These are phyloP conservation scores for Latheticus oryzae DNA, from an alignment of 2,888 invertebrate species.

Conservation along the genomic window DNA sequence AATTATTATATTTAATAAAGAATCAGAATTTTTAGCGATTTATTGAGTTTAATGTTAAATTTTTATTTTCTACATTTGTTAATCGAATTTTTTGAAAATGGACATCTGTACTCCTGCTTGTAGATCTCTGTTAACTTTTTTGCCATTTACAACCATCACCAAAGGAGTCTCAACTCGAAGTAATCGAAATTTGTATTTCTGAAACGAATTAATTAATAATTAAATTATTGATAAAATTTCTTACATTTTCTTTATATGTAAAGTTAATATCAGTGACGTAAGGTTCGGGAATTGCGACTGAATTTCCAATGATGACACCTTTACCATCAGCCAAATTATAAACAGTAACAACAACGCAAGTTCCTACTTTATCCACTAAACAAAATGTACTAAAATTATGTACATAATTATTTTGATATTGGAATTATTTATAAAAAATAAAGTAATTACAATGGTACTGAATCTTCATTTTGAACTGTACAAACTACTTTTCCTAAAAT, in stretches of 20 bases:
- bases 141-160: slow-evolving; percentile 80
- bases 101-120: slow-evolving; percentile 75
- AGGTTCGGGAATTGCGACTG: slow-evolving; percentile 85
- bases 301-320: slow-evolving; percentile 87
- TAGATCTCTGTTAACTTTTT: slow-evolving; percentile 75
- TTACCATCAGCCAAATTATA: slow-evolving; percentile 87
- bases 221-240: slow-evolving; percentile 11
- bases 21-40: not conserved
- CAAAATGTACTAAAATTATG: slow-evolving; percentile 78
- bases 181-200: slow-evolving; percentile 79
- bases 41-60: not conserved
- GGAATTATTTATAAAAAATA: slow-evolving; percentile 22
- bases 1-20: slow-evolving; percentile 3
- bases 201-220: too few relatives aligned
- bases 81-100: slow-evolving; percentile 74
- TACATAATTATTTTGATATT: slow-evolving; percentile 7
- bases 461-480: slow-evolving; percentile 79
- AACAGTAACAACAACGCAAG: slow-evolving; percentile 80
- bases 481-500: slow-evolving; percentile 84
- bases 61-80: too few relatives aligned
- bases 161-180: slow-evolving; percentile 85
- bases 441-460: slow-evolving; percentile 77
- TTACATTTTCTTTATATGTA: slow-evolving; percentile 69
- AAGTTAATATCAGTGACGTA: slow-evolving; percentile 72
- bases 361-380: slow-evolving; percentile 78